Conservation (phyloP, 2,113 vertebrate genomes). For the Chelonoidis abingdonii region DNA sequence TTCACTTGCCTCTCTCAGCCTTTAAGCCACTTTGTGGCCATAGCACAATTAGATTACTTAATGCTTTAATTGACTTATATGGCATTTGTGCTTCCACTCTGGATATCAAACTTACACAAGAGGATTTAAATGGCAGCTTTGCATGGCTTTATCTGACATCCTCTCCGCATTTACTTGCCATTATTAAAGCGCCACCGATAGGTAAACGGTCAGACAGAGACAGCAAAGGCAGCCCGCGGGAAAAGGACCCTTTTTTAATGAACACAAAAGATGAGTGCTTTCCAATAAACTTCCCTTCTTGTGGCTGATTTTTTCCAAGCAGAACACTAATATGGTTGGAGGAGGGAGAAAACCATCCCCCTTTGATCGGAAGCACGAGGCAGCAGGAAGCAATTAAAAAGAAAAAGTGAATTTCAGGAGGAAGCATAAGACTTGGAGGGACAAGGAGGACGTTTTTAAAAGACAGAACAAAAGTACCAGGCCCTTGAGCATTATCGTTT, state of each 20-base stretch:
- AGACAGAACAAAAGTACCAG: not conserved
- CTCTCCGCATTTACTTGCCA: slow-evolving; percentile 35
- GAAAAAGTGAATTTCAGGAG: fast-evolving
- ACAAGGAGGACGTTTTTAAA: not conserved
- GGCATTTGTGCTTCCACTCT: slow-evolving; percentile 62
- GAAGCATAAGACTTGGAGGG: not conserved
- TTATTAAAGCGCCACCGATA: slow-evolving; percentile 14
- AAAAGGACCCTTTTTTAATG: not conserved
- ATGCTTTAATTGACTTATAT: slow-evolving; percentile 80
- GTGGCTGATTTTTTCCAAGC: not conserved
- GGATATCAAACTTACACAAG: slow-evolving; percentile 62
- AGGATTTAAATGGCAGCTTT: slow-evolving; percentile 57
- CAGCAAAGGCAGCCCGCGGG: not conserved
- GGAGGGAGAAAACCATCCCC: fast-evolving
- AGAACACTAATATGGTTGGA: not conserved
- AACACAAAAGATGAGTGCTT: slow-evolving; percentile 28
- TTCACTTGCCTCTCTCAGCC: slow-evolving; percentile 79
- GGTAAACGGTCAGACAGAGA: not conserved
- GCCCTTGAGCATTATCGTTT: not conserved
- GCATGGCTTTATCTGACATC: not conserved
- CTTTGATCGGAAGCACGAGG: not conserved
- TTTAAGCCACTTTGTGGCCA: slow-evolving; percentile 75
- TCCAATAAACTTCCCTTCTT: not conserved
- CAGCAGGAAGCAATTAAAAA: not conserved
- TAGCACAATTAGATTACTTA: slow-evolving; percentile 76